phyloP scores from a whole-genome alignment of 2,113 vertebrate genomes.

The Lophotis ruficrista region DNA sequence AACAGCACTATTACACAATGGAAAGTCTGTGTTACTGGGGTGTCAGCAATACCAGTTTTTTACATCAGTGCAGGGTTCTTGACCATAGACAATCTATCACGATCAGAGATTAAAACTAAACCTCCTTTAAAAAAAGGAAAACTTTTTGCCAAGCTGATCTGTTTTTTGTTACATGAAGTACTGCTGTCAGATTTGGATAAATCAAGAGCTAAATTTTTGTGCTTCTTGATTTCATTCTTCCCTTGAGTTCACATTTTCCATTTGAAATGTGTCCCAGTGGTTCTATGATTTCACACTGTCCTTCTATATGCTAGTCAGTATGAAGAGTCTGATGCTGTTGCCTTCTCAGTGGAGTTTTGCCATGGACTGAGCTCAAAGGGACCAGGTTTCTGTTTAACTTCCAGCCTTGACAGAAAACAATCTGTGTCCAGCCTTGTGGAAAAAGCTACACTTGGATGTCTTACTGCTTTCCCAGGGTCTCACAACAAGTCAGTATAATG shows the following conservation, averaged over 20 bases:
- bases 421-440: background rate
- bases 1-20: background rate
- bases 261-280: background rate
- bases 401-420: conserved; percentile 6
- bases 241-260: background rate
- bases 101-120: background rate
- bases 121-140: background rate
- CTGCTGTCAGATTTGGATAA: conserved; percentile 1
- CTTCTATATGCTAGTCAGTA: background rate
- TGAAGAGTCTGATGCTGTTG: background rate
- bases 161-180: conserved; percentile 11
- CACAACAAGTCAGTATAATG: background rate
- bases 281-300: conserved; percentile 5
- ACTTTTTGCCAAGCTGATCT: background rate
- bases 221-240: conserved; percentile 9
- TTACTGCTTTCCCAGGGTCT: background rate
- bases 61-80: background rate
- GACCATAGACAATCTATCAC: background rate
- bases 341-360: conserved; percentile 6
- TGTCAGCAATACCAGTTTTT: background rate
- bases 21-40: background rate
- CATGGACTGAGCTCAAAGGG: background rate
- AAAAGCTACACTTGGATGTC: background rate
- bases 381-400: conserved; percentile 4
- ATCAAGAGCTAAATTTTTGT: background rate